phyloP scores from a whole-genome alignment of 2,113 vertebrate genomes.

The Labrus mixtus region DNA sequence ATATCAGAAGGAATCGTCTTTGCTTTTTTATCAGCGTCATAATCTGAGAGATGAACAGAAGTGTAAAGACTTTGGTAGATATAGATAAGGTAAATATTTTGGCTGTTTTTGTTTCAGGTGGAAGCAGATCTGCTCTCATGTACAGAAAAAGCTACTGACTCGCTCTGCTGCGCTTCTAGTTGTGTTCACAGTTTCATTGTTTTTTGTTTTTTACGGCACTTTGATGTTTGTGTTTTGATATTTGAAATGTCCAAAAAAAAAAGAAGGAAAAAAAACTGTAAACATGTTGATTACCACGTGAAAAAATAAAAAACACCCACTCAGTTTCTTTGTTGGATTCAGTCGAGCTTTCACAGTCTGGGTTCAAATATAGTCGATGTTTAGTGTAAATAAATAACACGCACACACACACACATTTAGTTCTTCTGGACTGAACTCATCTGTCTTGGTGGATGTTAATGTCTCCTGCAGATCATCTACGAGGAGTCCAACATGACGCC shows the following conservation, averaged over 20 bases:
- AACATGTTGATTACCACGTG: too few species aligned
- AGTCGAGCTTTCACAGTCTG: constrained; percentile 15
- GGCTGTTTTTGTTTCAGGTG: constrained; percentile 32
- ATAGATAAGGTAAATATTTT: not conserved
- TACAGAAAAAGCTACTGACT: constrained; percentile 44
- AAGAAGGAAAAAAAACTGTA: constrained; percentile 29
- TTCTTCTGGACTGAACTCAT: constrained; percentile 3
- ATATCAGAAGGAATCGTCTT: not conserved
- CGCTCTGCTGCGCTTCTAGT: constrained; percentile 19
- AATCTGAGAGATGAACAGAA: not conserved
- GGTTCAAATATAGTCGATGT: not conserved
- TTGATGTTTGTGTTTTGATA: constrained; percentile 60
- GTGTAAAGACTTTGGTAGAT: not conserved
- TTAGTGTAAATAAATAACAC: constrained; percentile 9
- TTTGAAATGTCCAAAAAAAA: constrained; percentile 41
- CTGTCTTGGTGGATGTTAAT: constrained; percentile 13
- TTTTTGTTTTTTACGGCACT: constrained; percentile 56
- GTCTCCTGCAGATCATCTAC: constrained; percentile 38
- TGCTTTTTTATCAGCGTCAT: not conserved
- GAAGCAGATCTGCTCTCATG: constrained; percentile 36
- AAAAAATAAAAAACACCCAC: not conserved
- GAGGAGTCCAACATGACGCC: constrained; percentile 40
- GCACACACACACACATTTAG: constrained; percentile 5
- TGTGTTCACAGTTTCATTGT: constrained; percentile 30
- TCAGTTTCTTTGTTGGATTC: constrained; percentile 38